Percentiles rank a stretch among this genome's conserved stretches.
These are phyloP conservation scores for Mimachlamys varia DNA, from an alignment of 2,888 invertebrate species.

Conservation along the genomic window DNA sequence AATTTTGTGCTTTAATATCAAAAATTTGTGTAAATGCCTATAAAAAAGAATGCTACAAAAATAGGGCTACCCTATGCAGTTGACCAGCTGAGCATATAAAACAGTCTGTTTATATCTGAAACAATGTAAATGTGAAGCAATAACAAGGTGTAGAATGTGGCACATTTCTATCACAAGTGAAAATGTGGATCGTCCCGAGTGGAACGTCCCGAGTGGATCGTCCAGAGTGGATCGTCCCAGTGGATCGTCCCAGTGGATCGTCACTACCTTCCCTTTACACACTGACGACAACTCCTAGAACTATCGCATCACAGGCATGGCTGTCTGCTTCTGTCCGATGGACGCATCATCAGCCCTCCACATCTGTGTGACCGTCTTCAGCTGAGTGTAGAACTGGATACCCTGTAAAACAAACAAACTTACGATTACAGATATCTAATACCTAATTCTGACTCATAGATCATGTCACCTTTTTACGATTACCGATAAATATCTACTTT, in stretches of 20 bases:
- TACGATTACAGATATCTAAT: background rate
- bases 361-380: conserved; percentile 97
- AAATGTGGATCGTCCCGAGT: background rate
- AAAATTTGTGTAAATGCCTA: background rate
- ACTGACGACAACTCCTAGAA: background rate
- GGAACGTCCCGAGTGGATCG: background rate
- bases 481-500: background rate
- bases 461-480: no score
- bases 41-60: background rate
- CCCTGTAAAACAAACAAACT: conserved; percentile 85
- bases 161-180: background rate
- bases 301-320: conserved; percentile 92
- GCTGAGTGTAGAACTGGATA: conserved; percentile 97
- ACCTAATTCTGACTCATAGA: no score
- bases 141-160: conserved; percentile 28
- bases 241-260: background rate
- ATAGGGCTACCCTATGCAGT: background rate
- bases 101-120: background rate
- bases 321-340: conserved; percentile 89
- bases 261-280: background rate
- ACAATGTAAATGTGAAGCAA: background rate
- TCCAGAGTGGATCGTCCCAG: background rate
- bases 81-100: background rate
- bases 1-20: background rate
- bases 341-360: conserved; percentile 93